A percentile compares a stretch with the other conserved stretches of the same genome.
Evolutionary conservation across 2,797 vertebrate species (phyloP).

Genomic region (Mormyrus hasselquistii): DNA sequence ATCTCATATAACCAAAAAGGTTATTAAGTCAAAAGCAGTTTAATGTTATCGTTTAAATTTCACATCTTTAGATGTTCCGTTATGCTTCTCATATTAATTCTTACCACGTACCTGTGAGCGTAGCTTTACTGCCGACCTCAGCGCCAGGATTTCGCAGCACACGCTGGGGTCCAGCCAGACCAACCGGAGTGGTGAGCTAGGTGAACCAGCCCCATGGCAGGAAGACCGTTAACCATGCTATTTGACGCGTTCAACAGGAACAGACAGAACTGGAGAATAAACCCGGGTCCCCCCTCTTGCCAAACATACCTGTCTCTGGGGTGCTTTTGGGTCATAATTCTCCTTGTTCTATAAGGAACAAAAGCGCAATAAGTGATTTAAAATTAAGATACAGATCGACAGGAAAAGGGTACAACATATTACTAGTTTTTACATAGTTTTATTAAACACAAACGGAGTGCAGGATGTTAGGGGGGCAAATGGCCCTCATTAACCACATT

Average conservation of each 20-base stretch:
- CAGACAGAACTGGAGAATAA: background rate
- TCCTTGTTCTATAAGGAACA: conserved; percentile 61
- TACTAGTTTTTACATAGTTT: too few species aligned
- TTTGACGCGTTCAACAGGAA: background rate
- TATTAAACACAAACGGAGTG: background rate
- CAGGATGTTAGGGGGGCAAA: background rate
- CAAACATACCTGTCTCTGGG: conserved; percentile 41
- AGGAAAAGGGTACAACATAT: background rate
- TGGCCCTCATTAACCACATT: background rate
- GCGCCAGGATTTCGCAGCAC: conserved; percentile 45
- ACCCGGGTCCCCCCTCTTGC: background rate
- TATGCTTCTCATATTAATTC: background rate
- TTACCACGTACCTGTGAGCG: conserved; percentile 41
- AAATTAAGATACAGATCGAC: background rate
- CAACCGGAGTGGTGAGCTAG: conserved; percentile 43
- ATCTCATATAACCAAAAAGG: background rate
- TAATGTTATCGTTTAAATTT: background rate
- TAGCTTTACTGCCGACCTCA: conserved; percentile 35
- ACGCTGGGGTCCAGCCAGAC: conserved; percentile 45
- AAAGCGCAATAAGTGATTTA: background rate
- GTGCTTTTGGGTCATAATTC: conserved; percentile 54
- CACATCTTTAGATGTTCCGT: background rate
- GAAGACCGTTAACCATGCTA: background rate
- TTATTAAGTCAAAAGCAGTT: background rate
- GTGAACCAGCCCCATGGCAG: background rate